A percentile compares a stretch with the other conserved stretches of the same genome.
Conservation (phyloP, 1,140 invertebrate genomes). For the Bombus affinis region DNA sequence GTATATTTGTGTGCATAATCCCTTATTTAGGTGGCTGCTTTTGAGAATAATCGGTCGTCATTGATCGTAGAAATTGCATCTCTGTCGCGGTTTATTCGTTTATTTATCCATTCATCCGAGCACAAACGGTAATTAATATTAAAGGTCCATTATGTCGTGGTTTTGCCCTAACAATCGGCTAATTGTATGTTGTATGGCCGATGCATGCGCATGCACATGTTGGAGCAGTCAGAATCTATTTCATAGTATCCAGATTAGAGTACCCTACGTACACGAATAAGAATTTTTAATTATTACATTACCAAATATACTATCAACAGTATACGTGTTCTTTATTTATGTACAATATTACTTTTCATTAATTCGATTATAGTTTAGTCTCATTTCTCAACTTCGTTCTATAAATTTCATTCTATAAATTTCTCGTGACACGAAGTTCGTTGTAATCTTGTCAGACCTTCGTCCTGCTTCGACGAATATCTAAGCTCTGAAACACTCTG, state of each 20-base stretch:
- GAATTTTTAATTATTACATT: not conserved
- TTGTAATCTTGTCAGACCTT: not conserved
- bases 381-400: not conserved
- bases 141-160: constrained; percentile 15
- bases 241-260: not conserved
- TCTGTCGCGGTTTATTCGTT: not conserved
- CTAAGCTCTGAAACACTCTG: not conserved
- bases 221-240: constrained; percentile 17
- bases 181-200: constrained; percentile 49
- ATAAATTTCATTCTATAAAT: not conserved
- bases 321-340: not conserved
- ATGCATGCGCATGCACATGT: constrained; percentile 71
- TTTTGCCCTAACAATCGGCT: constrained; percentile 30
- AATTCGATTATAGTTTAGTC: not conserved
- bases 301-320: not conserved
- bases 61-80: not conserved
- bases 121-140: constrained; percentile 5
- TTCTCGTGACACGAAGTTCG: not conserved
- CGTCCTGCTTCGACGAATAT: constrained; percentile 1
- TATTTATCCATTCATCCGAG: not conserved
- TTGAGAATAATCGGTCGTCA: not conserved
- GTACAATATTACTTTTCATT: not conserved
- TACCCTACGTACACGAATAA: not conserved
- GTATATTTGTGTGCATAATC: not conserved
- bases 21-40: not conserved